A percentile compares a stretch with the other conserved stretches of the same genome.
phyloP scores from a whole-genome alignment of 2,888 invertebrate species.

The Drosophila mayaguana region DNA sequence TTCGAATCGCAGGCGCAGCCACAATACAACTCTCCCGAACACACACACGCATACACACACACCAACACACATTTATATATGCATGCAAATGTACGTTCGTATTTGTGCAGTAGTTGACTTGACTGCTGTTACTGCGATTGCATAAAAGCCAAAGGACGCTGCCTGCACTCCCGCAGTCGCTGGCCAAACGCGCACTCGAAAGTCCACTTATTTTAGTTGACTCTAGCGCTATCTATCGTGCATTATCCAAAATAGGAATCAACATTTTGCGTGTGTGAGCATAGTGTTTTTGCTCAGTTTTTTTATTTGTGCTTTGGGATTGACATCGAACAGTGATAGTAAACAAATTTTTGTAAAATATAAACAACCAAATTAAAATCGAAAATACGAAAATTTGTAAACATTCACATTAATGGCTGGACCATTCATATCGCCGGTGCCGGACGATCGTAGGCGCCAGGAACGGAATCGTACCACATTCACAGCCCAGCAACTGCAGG shows the following conservation, averaged over 20 bases:
- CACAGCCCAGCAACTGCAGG: slow-evolving; percentile 96
- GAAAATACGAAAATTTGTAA: not conserved
- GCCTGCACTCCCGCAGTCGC: slow-evolving; percentile 73
- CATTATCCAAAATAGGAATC: slow-evolving; percentile 2
- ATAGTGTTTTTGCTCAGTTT: not conserved
- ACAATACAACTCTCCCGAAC: slow-evolving; percentile 27
- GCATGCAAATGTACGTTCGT: slow-evolving; percentile 1
- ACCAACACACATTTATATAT: slow-evolving; percentile 22
- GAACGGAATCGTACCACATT: slow-evolving; percentile 96
- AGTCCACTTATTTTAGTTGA: slow-evolving; percentile 25
- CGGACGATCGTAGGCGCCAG: slow-evolving; percentile 94
- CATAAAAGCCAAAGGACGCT: slow-evolving; percentile 74
- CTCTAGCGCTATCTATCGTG: slow-evolving; percentile 19
- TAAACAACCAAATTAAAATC: not conserved
- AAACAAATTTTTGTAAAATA: not conserved
- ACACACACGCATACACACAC: slow-evolving; percentile 17
- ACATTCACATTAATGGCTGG: slow-evolving; percentile 89
- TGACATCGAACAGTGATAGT: slow-evolving; percentile 2
- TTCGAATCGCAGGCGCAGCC: slow-evolving; percentile 60
- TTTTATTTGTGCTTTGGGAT: slow-evolving; percentile 5
- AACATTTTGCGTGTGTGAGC: slow-evolving; percentile 9
- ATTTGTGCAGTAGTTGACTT: slow-evolving; percentile 42
- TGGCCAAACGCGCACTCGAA: slow-evolving; percentile 68
- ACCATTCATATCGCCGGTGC: slow-evolving; percentile 93
- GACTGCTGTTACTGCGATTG: slow-evolving; percentile 29